Evolutionary conservation across 2,888 invertebrate genomes (phyloP).

Genomic region (Rhimphoctona megacephalus): DNA sequence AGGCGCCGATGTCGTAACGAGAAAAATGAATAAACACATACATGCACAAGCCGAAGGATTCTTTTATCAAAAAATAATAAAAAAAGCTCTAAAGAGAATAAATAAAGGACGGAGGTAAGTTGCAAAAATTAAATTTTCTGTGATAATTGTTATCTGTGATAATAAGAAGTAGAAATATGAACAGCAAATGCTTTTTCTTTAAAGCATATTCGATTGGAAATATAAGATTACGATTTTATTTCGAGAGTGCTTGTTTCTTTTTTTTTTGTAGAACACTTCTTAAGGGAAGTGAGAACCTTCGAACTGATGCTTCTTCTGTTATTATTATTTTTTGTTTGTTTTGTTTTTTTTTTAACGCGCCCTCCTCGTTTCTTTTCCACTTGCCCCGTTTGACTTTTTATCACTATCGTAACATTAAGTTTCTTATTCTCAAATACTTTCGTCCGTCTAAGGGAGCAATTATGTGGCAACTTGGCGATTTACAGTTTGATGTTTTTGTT

Average conservation of each 20-base stretch:
- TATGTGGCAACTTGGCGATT: constrained; percentile 59
- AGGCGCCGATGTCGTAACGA: constrained; percentile 48
- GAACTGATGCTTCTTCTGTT: not conserved
- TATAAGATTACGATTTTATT: constrained; percentile 30
- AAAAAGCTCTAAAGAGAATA: not conserved
- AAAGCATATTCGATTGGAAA: constrained; percentile 19
- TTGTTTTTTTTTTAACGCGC: constrained; percentile 6
- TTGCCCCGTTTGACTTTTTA: constrained; percentile 53
- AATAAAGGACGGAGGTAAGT: not conserved
- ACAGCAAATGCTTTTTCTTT: constrained; percentile 4
- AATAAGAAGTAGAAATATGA: constrained; percentile 28
- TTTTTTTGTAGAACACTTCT: constrained; percentile 2
- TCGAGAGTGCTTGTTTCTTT: not conserved
- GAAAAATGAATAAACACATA: constrained; percentile 9
- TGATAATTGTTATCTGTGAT: constrained; percentile 45
- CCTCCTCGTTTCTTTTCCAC: constrained; percentile 7
- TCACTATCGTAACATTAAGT: constrained; percentile 61
- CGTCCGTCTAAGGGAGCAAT: constrained; percentile 64
- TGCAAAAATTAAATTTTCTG: constrained; percentile 4
- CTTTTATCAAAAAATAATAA: constrained; percentile 25
- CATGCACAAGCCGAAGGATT: constrained; percentile 25
- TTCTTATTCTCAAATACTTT: constrained; percentile 64
- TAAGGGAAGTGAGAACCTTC: not conserved
- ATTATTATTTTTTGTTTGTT: constrained; percentile 6
- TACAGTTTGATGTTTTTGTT: constrained; percentile 50